A percentile compares a stretch with the other conserved stretches of the same genome.
Evolutionary conservation across 2,113 vertebrate species (phyloP).

Genomic region (Equus quagga): DNA sequence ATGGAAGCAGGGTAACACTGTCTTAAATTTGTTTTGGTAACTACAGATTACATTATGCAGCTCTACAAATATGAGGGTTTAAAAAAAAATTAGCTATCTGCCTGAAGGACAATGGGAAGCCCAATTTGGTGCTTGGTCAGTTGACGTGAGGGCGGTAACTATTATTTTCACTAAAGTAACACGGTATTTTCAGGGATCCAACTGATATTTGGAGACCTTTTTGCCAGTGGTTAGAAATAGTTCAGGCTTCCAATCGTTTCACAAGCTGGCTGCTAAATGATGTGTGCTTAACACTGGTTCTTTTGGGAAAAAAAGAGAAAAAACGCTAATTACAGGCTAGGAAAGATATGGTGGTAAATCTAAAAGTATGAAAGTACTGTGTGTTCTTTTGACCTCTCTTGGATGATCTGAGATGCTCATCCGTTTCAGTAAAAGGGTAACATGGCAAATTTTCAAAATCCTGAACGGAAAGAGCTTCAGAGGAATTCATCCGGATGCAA

Average conservation of each 20-base stretch:
- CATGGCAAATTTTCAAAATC: constrained; percentile 74
- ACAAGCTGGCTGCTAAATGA: constrained; percentile 23
- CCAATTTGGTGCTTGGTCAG: background rate
- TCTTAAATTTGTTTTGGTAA: constrained; percentile 53
- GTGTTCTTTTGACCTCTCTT: constrained; percentile 59
- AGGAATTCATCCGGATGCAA: constrained; percentile 57
- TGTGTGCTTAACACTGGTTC: background rate
- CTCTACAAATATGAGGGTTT: background rate
- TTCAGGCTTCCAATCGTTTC: constrained; percentile 9
- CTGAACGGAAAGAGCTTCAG: constrained; percentile 63
- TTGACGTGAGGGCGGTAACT: background rate
- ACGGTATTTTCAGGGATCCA: constrained; percentile 24
- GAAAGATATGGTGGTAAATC: constrained; percentile 23
- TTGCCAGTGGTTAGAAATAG: constrained; percentile 31
- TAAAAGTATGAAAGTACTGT: constrained; percentile 1
- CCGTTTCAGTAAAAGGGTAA: constrained; percentile 57
- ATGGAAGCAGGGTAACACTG: background rate
- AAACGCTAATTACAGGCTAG: constrained; percentile 19
- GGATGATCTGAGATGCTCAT: constrained; percentile 44
- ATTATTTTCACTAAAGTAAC: constrained; percentile 45
- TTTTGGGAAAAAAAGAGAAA: background rate
- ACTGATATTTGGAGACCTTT: constrained; percentile 40
- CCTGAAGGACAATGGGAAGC: constrained; percentile 40
- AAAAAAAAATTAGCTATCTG: background rate
- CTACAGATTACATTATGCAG: constrained; percentile 24